Conservation (phyloP, 2,888 invertebrate genomes). For the Axea sp. region DNA sequence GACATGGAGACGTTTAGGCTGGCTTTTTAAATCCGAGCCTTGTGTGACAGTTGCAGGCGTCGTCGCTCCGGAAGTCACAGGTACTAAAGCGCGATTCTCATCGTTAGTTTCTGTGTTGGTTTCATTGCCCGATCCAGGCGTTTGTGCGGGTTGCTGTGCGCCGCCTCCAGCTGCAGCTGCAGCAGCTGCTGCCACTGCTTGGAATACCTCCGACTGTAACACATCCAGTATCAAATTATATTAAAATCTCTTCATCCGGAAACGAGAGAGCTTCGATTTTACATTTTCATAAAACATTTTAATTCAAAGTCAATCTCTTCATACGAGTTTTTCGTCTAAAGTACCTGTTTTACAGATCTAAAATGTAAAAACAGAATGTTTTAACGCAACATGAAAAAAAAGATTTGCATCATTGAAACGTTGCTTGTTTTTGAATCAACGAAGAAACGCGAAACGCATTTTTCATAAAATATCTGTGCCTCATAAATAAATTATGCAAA, state of each 20-base stretch:
- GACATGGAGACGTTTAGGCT: constrained; percentile 98
- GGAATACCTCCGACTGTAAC: constrained; percentile 81
- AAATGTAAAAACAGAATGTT: no score
- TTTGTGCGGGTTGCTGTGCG: constrained; percentile 75
- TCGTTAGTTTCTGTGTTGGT: constrained; percentile 71
- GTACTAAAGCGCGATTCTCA: constrained; percentile 81
- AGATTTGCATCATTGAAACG: no score
- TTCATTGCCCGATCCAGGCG: constrained; percentile 71
- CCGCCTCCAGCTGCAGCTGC: constrained; percentile 79
- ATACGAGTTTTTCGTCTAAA: not conserved
- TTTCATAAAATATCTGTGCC: not conserved
- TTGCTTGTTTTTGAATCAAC: no score
- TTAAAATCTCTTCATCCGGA: constrained; percentile 7
- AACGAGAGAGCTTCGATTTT: not conserved
- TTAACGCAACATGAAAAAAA: no score
- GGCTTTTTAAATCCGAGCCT: constrained; percentile 83
- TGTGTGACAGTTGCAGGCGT: constrained; percentile 81
- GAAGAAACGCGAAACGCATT: no score
- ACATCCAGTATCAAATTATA: constrained; percentile 17
- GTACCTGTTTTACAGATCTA: no score
- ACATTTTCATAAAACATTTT: constrained; percentile 1
- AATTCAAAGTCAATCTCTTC: not conserved
- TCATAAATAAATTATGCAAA: not conserved
- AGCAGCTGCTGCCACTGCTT: constrained; percentile 80
- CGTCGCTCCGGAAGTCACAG: constrained; percentile 79